Percentiles rank a stretch among this genome's conserved stretches.
phyloP scores from a whole-genome alignment of 1,140 invertebrate genomes.

The Zeugodacus cucurbitae region DNA sequence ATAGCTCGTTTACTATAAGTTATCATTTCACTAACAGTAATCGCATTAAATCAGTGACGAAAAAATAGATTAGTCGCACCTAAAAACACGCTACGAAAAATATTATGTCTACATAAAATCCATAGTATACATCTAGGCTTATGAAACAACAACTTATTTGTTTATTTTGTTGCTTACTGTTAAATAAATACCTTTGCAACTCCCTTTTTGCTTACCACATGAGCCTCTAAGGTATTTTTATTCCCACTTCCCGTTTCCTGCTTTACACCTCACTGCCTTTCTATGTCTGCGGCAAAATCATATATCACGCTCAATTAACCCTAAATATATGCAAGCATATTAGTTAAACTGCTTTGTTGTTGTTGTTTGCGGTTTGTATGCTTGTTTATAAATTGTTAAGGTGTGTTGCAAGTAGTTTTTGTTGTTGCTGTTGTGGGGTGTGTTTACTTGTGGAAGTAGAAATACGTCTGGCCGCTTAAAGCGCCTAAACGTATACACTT shows the following conservation, averaged over 20 bases:
- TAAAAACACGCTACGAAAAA: no score
- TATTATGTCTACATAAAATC: no score
- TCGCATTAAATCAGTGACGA: no score
- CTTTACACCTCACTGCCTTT: not conserved
- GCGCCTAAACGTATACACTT: not conserved
- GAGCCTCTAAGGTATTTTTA: not conserved
- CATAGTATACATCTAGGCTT: no score
- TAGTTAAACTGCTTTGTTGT: not conserved
- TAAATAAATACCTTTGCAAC: not conserved
- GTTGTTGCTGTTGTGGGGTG: not conserved
- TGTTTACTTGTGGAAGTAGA: not conserved
- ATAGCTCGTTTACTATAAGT: no score
- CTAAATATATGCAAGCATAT: slow-evolving; percentile 18
- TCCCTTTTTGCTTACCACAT: not conserved
- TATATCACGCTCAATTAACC: slow-evolving; percentile 41
- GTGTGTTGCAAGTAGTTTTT: not conserved
- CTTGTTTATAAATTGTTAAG: no score
- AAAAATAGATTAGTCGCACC: no score
- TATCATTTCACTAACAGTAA: no score
- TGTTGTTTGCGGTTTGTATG: not conserved
- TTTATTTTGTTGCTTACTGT: not conserved
- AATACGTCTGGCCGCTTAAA: not conserved
- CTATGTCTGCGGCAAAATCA: slow-evolving; percentile 8
- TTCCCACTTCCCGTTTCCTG: not conserved
- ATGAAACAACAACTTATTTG: no score